phyloP scores from a whole-genome alignment of 2,888 invertebrate genomes.

The Drosophila putrida region DNA sequence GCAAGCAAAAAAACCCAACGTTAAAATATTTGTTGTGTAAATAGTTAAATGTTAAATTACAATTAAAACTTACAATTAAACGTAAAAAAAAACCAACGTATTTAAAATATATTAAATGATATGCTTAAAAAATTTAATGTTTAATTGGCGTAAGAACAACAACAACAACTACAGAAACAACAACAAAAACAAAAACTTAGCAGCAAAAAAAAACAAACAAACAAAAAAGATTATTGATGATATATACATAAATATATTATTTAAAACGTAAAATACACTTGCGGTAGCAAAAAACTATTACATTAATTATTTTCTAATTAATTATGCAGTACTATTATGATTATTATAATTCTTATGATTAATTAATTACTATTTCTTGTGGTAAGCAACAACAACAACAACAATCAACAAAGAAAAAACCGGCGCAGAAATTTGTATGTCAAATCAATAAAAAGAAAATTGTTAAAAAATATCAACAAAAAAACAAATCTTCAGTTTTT shows the following conservation, averaged over 20 bases:
- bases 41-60: slow-evolving; percentile 76
- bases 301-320: slow-evolving; percentile 73
- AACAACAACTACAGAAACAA: slow-evolving; percentile 32
- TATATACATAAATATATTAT: slow-evolving; percentile 63
- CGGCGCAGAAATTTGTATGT: slow-evolving; percentile 81
- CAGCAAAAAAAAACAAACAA: slow-evolving; percentile 35
- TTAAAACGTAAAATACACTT: slow-evolving; percentile 69
- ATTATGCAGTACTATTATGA: slow-evolving; percentile 78
- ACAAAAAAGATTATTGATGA: slow-evolving; percentile 46
- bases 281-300: slow-evolving; percentile 80
- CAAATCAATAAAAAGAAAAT: slow-evolving; percentile 78
- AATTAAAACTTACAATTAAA: slow-evolving; percentile 23
- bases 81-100: slow-evolving; percentile 44
- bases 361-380: slow-evolving; percentile 76
- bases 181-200: slow-evolving; percentile 8
- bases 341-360: slow-evolving; percentile 80
- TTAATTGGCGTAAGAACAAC: slow-evolving; percentile 69
- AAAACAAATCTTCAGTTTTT: slow-evolving; percentile 47
- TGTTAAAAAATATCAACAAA: slow-evolving; percentile 75
- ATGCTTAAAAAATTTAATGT: slow-evolving; percentile 72
- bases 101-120: slow-evolving; percentile 52
- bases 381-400: slow-evolving; percentile 65
- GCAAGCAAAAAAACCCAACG: slow-evolving; percentile 74
- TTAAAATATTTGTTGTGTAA: slow-evolving; percentile 81
- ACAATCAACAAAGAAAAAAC: slow-evolving; percentile 57